These are phyloP conservation scores for Drosophila pseudoobscura DNA, from an alignment of 1,140 invertebrate genomes.

Conservation along the genomic window DNA sequence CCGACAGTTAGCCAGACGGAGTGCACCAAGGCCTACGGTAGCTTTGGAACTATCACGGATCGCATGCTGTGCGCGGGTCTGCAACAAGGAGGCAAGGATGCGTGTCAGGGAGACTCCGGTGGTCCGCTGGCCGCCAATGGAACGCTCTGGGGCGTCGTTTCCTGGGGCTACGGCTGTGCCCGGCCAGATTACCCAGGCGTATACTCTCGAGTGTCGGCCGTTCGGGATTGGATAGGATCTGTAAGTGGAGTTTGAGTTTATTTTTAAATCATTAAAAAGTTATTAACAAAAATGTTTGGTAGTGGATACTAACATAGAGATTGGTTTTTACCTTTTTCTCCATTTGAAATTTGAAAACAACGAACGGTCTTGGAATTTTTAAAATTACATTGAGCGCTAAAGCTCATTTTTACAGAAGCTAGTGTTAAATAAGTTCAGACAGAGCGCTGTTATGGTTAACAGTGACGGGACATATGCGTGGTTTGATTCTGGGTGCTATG, in stretches of 20 bases:
- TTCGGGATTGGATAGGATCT: conserved; percentile 83
- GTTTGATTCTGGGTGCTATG: background rate
- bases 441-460: background rate
- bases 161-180: conserved; percentile 86
- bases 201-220: conserved; percentile 84
- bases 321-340: too few species aligned
- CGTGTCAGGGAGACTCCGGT: conserved; percentile 87
- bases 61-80: conserved; percentile 89
- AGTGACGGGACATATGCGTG: background rate
- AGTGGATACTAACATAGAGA: too few species aligned
- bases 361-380: too few species aligned
- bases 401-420: too few species aligned
- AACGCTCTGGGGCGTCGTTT: conserved; percentile 85
- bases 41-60: conserved; percentile 84
- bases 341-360: too few species aligned
- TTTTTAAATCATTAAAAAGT: background rate
- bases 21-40: conserved; percentile 75
- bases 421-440: too few species aligned
- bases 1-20: conserved; percentile 70
- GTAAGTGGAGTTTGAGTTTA: conserved; percentile 47
- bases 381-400: too few species aligned
- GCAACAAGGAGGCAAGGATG: conserved; percentile 87
- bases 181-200: conserved; percentile 84
- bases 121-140: conserved; percentile 79
- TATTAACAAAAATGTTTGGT: background rate